These are phyloP conservation scores for Pyrgus malvae DNA, from an alignment of 2,888 invertebrate species.

Conservation along the genomic window DNA sequence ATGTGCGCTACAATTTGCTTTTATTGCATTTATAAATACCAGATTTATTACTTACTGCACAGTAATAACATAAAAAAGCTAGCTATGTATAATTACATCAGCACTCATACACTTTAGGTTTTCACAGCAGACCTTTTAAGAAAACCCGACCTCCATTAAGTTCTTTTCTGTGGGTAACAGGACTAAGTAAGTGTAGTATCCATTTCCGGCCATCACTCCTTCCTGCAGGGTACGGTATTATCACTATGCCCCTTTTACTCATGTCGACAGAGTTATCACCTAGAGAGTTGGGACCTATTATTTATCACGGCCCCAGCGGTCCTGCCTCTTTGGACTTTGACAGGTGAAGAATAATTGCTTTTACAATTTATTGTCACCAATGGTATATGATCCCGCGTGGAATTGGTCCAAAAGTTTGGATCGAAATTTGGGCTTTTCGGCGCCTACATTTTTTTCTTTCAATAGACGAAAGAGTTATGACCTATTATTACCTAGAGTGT, in stretches of 20 bases:
- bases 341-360: slow-evolving; percentile 17
- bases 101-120: too few species aligned
- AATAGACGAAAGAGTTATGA: slow-evolving; percentile 1
- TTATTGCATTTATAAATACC: too few species aligned
- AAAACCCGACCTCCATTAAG: too few species aligned
- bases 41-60: too few species aligned
- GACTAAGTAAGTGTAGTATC: too few species aligned
- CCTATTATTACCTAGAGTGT: slow-evolving; percentile 4
- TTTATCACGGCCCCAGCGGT: slow-evolving; percentile 12
- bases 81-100: too few species aligned
- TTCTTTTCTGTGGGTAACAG: too few species aligned
- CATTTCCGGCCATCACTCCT: not conserved
- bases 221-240: not conserved
- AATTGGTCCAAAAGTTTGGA: not conserved
- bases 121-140: too few species aligned
- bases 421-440: not conserved
- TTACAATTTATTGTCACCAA: slow-evolving; percentile 5
- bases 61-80: too few species aligned
- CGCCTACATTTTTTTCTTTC: not conserved
- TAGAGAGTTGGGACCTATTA: slow-evolving; percentile 5
- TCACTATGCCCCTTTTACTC: slow-evolving; percentile 2
- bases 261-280: slow-evolving; percentile 8
- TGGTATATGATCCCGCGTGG: not conserved
- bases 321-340: slow-evolving; percentile 16
- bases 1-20: too few species aligned